Evolutionary conservation across 1,140 invertebrate genomes (phyloP).

Genomic region (Cheumatopsyche charites): DNA sequence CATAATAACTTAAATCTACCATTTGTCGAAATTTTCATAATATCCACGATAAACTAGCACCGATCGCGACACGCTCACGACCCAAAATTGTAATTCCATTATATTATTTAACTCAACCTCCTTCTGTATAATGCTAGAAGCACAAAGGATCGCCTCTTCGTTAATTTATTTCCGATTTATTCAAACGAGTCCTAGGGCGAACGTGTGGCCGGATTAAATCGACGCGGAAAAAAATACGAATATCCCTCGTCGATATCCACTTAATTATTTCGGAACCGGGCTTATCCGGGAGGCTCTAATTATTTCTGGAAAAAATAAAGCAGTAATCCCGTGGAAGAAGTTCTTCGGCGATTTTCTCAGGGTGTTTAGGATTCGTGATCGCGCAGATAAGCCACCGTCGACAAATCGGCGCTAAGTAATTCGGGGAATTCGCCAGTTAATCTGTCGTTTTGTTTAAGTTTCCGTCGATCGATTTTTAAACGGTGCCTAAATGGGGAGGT

Average conservation of each 20-base stretch:
- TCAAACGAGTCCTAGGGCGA: constrained; percentile 38
- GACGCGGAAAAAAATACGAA: neutral
- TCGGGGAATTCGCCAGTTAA: neutral
- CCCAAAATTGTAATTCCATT: too few relatives aligned
- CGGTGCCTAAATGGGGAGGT: too few relatives aligned
- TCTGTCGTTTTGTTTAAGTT: neutral
- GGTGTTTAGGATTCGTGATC: neutral
- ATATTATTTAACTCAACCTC: too few relatives aligned
- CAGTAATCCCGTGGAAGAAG: neutral
- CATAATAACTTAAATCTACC: too few relatives aligned
- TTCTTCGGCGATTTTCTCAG: neutral
- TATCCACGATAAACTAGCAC: too few relatives aligned
- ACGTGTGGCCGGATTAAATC: constrained; percentile 10
- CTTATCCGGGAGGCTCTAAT: constrained; percentile 5
- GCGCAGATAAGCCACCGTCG: neutral
- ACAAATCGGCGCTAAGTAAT: neutral
- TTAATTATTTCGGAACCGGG: constrained; percentile 22
- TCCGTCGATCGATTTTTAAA: neutral
- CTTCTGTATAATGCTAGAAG: too few relatives aligned
- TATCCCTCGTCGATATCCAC: neutral
- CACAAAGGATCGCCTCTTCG: too few relatives aligned
- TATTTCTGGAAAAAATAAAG: neutral
- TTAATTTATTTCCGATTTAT: constrained; percentile 48
- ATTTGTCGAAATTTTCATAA: too few relatives aligned
- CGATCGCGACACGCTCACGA: too few relatives aligned